Evolutionary conservation across 1,140 invertebrate genomes (phyloP).

Genomic region (Drosophila triauraria): DNA sequence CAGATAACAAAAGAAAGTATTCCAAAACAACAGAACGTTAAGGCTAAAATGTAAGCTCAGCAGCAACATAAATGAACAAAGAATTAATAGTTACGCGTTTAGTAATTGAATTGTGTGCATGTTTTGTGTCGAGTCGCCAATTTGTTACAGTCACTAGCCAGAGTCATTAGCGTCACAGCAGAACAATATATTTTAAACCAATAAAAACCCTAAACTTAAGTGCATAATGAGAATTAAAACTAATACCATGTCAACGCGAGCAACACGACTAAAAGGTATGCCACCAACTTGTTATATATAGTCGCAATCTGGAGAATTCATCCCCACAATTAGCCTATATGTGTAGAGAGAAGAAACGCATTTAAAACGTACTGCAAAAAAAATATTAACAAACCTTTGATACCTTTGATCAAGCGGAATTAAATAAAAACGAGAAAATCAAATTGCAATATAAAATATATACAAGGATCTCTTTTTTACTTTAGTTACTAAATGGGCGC

Average conservation of each 20-base stretch:
- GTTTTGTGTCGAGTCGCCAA: conserved; percentile 61
- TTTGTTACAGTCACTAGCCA: conserved; percentile 63
- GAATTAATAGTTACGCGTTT: conserved; percentile 72
- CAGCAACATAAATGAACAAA: conserved; percentile 74
- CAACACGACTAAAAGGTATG: conserved; percentile 30
- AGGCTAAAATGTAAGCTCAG: conserved; percentile 72
- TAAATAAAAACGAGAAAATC: conserved; percentile 53
- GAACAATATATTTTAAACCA: conserved; percentile 42
- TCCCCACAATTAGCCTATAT: conserved; percentile 67
- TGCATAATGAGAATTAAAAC: conserved; percentile 40
- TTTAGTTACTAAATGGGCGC: not conserved
- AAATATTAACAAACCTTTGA: conserved; percentile 63
- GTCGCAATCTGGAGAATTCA: conserved; percentile 61
- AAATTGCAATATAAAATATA: conserved; percentile 66
- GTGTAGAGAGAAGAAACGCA: conserved; percentile 61
- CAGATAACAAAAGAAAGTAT: conserved; percentile 66
- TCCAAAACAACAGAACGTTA: conserved; percentile 68
- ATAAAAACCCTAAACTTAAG: conserved; percentile 51
- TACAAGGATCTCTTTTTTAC: conserved; percentile 3
- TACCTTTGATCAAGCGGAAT: conserved; percentile 57
- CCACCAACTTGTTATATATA: conserved; percentile 48
- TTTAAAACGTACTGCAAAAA: conserved; percentile 54
- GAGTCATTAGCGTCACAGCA: conserved; percentile 38
- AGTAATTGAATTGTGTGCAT: conserved; percentile 56
- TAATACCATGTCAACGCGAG: conserved; percentile 22